Evolutionary conservation across 2,888 invertebrate species (phyloP).

Genomic region (Lamellibrachia columna): DNA sequence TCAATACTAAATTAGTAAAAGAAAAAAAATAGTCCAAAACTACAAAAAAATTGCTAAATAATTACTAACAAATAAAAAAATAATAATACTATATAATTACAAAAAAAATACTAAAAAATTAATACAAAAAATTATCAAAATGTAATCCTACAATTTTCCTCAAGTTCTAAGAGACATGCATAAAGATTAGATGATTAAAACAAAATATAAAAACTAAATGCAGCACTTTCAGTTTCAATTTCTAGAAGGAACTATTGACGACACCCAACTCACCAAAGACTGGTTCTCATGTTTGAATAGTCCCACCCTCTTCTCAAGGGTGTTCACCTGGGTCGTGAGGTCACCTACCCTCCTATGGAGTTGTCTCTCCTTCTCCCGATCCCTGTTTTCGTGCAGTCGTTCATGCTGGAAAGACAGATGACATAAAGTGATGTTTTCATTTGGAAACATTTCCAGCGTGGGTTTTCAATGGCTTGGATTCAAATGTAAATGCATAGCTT

Average conservation of each 20-base stretch:
- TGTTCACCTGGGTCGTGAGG: constrained; percentile 56
- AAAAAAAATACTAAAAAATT: too few relatives aligned
- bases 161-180: too few relatives aligned
- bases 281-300: constrained; percentile 61
- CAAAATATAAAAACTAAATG: not conserved
- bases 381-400: constrained; percentile 30
- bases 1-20: too few relatives aligned
- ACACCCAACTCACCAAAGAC: constrained; percentile 53
- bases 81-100: too few relatives aligned
- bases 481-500: too few relatives aligned
- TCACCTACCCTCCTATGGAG: constrained; percentile 59
- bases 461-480: not conserved
- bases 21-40: too few relatives aligned
- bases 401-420: not conserved
- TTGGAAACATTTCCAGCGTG: not conserved
- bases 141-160: too few relatives aligned
- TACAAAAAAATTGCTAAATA: too few relatives aligned
- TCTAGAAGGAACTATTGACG: not conserved
- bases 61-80: too few relatives aligned
- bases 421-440: not conserved
- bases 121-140: too few relatives aligned
- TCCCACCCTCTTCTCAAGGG: constrained; percentile 58
- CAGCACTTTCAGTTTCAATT: not conserved
- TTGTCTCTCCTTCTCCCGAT: constrained; percentile 53
- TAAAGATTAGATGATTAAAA: too few relatives aligned